These are phyloP conservation scores for Orchestes rusci DNA, from an alignment of 2,888 invertebrate species.

Conservation along the genomic window DNA sequence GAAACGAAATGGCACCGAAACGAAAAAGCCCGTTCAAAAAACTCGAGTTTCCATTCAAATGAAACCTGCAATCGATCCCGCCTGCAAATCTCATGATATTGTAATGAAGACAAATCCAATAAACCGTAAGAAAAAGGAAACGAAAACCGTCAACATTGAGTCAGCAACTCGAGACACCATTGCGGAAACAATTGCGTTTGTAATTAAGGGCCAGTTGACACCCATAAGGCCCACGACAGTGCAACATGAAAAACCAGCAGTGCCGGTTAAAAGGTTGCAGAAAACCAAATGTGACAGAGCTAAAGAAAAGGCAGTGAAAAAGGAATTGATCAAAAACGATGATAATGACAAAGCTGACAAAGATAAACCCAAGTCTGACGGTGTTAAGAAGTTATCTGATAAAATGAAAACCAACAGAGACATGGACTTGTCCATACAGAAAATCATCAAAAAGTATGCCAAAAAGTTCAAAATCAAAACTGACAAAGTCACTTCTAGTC, in stretches of 20 bases:
- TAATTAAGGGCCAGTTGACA: constrained; percentile 41
- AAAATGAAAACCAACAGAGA: constrained; percentile 22
- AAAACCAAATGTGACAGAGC: constrained; percentile 1
- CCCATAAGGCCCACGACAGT: constrained; percentile 32
- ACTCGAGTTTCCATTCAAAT: constrained; percentile 5
- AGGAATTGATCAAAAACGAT: too few species aligned
- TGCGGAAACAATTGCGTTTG: constrained; percentile 41
- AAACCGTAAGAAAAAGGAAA: constrained; percentile 30
- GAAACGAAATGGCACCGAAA: constrained; percentile 14
- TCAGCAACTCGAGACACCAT: constrained; percentile 35
- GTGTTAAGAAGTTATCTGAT: neutral
- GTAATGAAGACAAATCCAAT: constrained; percentile 9
- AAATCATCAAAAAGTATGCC: constrained; percentile 7
- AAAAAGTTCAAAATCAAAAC: constrained; percentile 9
- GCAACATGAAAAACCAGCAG: constrained; percentile 26
- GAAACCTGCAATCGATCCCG: constrained; percentile 1
- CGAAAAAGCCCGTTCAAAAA: constrained; percentile 1
- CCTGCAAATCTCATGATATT: neutral
- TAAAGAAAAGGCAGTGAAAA: neutral
- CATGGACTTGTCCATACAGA: constrained; percentile 4
- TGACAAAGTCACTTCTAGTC: neutral
- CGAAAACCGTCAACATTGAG: constrained; percentile 24
- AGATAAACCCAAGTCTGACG: constrained; percentile 4
- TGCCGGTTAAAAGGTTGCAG: constrained; percentile 17
- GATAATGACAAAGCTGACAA: constrained; percentile 2